Percentiles rank a stretch among this genome's conserved stretches.
phyloP scores from a whole-genome alignment of 2,888 invertebrate species.

The Callinectes sapidus region DNA sequence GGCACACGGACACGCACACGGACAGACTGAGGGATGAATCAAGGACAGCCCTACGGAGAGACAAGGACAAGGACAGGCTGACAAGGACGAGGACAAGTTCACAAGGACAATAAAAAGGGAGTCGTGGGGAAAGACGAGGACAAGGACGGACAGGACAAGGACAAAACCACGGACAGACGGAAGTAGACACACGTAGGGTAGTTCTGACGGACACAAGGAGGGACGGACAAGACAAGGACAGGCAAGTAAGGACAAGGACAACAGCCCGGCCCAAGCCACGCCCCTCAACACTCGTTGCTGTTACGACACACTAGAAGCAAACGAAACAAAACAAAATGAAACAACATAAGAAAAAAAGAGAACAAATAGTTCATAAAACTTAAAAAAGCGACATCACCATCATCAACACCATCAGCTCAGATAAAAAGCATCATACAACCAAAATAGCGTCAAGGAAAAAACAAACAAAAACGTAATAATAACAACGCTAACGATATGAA shows the following conservation, averaged over 20 bases:
- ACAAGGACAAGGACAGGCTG: slow-evolving; percentile 3
- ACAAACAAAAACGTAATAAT: not conserved
- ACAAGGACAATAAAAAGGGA: not conserved
- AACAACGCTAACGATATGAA: not conserved
- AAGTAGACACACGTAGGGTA: not conserved
- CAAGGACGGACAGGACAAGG: slow-evolving; percentile 7
- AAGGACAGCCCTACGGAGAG: slow-evolving; percentile 34
- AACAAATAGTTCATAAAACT: not conserved
- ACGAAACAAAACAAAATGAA: not conserved
- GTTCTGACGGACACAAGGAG: not conserved
- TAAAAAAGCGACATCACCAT: not conserved
- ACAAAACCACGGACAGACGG: not conserved
- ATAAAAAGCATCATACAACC: not conserved
- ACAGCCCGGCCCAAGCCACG: slow-evolving; percentile 36
- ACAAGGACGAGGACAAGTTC: not conserved
- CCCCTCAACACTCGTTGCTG: slow-evolving; percentile 10
- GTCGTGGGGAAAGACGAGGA: not conserved
- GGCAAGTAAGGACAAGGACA: slow-evolving; percentile 8
- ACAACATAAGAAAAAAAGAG: not conserved
- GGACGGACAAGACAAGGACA: slow-evolving; percentile 3
- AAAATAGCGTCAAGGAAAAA: not conserved
- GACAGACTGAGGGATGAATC: slow-evolving; percentile 17
- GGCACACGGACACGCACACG: not conserved
- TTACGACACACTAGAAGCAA: not conserved
- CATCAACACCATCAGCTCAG: not conserved